Conservation (phyloP, 2,113 vertebrate species). For the Tylochromis polylepis region DNA sequence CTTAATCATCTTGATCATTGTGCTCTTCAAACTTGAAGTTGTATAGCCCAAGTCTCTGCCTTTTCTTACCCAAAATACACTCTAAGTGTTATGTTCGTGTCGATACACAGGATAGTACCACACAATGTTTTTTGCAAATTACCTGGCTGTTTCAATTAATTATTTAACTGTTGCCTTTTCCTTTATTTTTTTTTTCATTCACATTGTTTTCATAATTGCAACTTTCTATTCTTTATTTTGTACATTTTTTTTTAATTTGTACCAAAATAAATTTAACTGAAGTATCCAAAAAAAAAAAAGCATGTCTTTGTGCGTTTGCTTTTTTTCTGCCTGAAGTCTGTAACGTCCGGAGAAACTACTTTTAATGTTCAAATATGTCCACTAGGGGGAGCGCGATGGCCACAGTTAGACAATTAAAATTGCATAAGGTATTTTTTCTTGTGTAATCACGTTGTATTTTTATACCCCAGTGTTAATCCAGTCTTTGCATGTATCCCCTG, state of each 20-base stretch:
- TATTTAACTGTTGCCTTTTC: conserved; percentile 66
- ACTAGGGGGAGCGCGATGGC: background rate
- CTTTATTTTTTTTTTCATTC: conserved; percentile 21
- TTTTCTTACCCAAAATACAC: conserved; percentile 20
- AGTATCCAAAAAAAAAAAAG: background rate
- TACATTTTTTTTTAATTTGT: conserved; percentile 70
- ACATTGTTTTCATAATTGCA: conserved; percentile 61
- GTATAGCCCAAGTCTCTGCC: conserved; percentile 6
- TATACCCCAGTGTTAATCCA: background rate
- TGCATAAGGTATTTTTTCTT: background rate
- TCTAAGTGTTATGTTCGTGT: conserved; percentile 2
- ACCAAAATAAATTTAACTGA: conserved; percentile 59
- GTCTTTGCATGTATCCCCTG: background rate
- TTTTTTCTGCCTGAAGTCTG: background rate
- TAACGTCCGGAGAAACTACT: background rate
- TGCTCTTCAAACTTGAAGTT: conserved; percentile 12
- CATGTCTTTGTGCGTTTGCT: background rate
- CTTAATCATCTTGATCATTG: background rate
- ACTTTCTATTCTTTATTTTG: conserved; percentile 77
- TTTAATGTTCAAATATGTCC: background rate
- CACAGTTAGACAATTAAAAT: background rate
- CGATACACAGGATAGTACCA: background rate
- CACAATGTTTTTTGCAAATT: conserved; percentile 21
- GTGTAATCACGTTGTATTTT: background rate
- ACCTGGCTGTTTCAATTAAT: conserved; percentile 23